Evolutionary conservation across 2,888 invertebrate species (phyloP).

Genomic region (Criorhina ranunculi): DNA sequence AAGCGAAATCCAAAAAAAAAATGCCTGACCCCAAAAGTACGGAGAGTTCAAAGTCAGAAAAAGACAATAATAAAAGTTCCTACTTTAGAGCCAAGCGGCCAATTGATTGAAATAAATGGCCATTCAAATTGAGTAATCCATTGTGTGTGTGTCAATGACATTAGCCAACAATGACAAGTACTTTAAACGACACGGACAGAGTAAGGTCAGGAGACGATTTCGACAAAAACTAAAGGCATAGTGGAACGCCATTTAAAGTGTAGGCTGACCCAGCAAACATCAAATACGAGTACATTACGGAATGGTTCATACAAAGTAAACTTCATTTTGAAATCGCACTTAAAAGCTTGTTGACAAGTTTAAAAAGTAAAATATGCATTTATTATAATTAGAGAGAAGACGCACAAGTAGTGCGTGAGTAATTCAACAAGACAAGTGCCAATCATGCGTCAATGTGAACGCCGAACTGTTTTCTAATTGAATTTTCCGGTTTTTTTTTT

Average conservation of each 20-base stretch:
- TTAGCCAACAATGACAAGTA: conserved; percentile 30
- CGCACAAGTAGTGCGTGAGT: conserved; percentile 14
- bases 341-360: not conserved
- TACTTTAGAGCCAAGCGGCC: conserved; percentile 9
- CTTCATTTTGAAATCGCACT: not conserved
- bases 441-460: conserved; percentile 25
- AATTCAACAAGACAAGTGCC: conserved; percentile 20
- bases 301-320: not conserved
- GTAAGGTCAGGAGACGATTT: conserved; percentile 21
- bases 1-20: not conserved
- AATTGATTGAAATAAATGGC: conserved; percentile 29
- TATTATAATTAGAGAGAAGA: no score
- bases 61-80: not conserved
- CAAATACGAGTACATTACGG: not conserved
- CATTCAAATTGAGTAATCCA: conserved; percentile 40
- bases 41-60: conserved; percentile 39
- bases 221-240: not conserved
- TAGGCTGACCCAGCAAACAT: not conserved
- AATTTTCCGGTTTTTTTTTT: conserved; percentile 7
- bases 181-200: not conserved
- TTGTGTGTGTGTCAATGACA: conserved; percentile 34
- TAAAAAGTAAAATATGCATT: no score
- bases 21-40: conserved; percentile 28
- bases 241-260: conserved; percentile 8
- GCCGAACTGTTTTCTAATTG: conserved; percentile 4